Evolutionary conservation across 2,797 vertebrate genomes (phyloP), one percentile per base, ranked within the genome.

Genomic region (Lagorchestes hirsutus): DNA sequence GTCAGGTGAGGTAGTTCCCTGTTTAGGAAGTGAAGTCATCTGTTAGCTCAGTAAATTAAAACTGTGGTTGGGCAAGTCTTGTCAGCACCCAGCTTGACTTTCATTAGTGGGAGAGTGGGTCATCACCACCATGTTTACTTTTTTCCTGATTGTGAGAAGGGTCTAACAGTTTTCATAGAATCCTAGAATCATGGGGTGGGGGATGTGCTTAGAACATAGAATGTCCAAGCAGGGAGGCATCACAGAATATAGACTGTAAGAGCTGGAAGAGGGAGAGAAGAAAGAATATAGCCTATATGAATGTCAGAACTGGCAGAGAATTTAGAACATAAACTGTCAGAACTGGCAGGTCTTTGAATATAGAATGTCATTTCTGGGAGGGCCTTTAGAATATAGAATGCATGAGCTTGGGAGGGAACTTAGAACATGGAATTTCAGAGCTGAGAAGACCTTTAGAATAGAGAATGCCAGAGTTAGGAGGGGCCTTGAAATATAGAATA

Each of bases 11-110:
- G 31, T 0, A 0, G 27, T 14, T 34, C 93, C 82, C 95, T 91
- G 54, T 87, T 87, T 50, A 50, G 74, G 74, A 87, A 87, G 74
- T 87, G 74, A 87, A 50, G 74, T 87, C 74, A 87, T 87, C 74
- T 87, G 74, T 87, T 87, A 87, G 74, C 3, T 87, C 40, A 87
- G 74, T 87, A 50, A 87, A 87, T 87, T 87, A 87, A 27, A 50
- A 87, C 74, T 87, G 40, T 87, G 74, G 40, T 87, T 87, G 74
- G 40, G 74, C 74, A 87, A 87, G 74, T 40, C 40, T 87, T 27
- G 74, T 50, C 74, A 87, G 40, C 74, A 87, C 74, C 40, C 74
- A 50, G 74, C 31, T 28, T 87, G 74, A 87, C 74, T 87, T 46
- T 87, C 40, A 24, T 46, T 46, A 87, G 74, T 27, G 22, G n/a